Evolutionary conservation across 2,113 vertebrate species (phyloP), one percentile per base, ranked within the genome.

Genomic region (Erpornis zantholeuca): DNA sequence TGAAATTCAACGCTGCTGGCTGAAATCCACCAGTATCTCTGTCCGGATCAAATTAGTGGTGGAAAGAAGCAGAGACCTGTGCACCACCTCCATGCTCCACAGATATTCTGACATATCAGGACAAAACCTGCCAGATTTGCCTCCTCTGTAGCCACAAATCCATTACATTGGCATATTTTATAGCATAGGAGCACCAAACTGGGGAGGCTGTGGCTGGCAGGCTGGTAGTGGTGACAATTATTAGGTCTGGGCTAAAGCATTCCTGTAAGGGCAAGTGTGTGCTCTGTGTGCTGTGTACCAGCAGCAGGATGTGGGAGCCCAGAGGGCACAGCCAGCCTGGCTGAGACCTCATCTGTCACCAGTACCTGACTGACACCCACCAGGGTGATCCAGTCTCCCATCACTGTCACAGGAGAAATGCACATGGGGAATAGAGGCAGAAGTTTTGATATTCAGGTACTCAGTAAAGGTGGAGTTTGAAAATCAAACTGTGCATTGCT

Each of bases 211-310:
- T 64, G 49, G 25, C 44, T 59, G 59, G 24, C 54, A 61, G 47
- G 27, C 35, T 40, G n/a, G 12, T 24, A 27, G 24, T 12, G 50
- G 18, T 75, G 45, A n/a, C 31, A 59, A 64, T 9, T 11, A 15
- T 68, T 45, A 10, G 38, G 22, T 28, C 9, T 77, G 60, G 23
- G 22, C 38, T 63, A 38, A 57, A 85, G 31, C 21, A 20, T 10
- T 59, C 19, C 19, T 2, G 0, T 38, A 19, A 35, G 14, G 20
- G 22, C 2, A 4, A 56, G 23, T 0, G 2, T 45, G 35, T 36
- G 35, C 35, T 54, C 38, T 44, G 23, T 16, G 50, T 69, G 25
- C 22, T 65, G 45, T 16, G 66, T 7, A 23, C 19, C 52, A 36
- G 7, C 33, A 38, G 45, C 1, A 7, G 76, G 45, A 47, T 22